A percentile compares a stretch with the other conserved stretches of the same genome.
phyloP scores from a whole-genome alignment of 2,888 invertebrate genomes.

The Oxycera nigricornis region DNA sequence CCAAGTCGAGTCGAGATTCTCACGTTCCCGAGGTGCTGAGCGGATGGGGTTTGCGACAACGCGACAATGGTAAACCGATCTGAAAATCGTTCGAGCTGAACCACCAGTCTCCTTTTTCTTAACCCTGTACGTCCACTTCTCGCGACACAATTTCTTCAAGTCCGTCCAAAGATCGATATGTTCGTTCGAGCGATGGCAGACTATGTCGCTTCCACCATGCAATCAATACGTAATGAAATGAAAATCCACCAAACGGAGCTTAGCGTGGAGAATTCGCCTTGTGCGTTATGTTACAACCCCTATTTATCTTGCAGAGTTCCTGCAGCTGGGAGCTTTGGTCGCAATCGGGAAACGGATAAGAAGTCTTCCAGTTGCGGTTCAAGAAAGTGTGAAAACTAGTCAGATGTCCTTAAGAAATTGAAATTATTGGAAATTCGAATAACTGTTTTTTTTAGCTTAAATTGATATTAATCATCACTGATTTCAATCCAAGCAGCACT shows the following conservation, averaged over 20 bases:
- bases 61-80: neutral
- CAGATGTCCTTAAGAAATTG: too few species aligned
- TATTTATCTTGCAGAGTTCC: constrained; percentile 9
- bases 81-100: constrained; percentile 3
- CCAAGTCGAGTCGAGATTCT: neutral
- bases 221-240: constrained; percentile 42
- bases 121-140: neutral
- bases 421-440: too few species aligned
- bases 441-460: too few species aligned
- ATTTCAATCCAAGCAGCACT: too few species aligned
- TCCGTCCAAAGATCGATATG: constrained; percentile 29
- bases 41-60: neutral
- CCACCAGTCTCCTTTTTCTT: neutral
- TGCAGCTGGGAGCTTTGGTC: neutral
- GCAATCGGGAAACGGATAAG: too few species aligned
- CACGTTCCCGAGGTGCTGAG: neutral
- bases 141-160: constrained; percentile 16
- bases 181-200: constrained; percentile 37
- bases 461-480: too few species aligned
- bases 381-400: too few species aligned
- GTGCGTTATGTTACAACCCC: constrained; percentile 19
- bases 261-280: constrained; percentile 15
- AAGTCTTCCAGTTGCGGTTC: too few species aligned
- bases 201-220: constrained; percentile 34
- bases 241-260: constrained; percentile 39